Conservation (phyloP, 2,113 vertebrate species). For the Podiceps cristatus region DNA sequence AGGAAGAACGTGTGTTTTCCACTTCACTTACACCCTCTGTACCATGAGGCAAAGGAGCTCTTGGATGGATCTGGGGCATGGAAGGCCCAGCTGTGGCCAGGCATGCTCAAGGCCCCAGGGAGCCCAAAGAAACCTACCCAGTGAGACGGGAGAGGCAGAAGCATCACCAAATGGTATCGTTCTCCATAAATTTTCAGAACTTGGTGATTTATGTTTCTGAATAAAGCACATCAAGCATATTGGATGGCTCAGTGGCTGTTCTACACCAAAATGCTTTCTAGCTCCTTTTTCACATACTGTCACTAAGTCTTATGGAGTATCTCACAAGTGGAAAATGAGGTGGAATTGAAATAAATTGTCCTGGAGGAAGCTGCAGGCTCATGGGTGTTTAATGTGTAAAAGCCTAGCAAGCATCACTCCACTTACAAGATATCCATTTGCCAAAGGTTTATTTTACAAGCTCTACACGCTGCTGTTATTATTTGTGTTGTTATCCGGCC, state of each 20-base stretch:
- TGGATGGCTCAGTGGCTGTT: not conserved
- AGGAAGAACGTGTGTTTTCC: not conserved
- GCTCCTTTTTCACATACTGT: slow-evolving; percentile 10
- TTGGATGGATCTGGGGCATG: not conserved
- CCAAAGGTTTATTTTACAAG: not conserved
- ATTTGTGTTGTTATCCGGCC: not conserved
- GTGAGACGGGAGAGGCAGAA: not conserved
- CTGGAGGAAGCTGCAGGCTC: slow-evolving; percentile 25
- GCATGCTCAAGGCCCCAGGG: not conserved
- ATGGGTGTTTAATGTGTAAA: not conserved
- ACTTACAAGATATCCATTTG: not conserved
- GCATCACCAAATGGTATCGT: not conserved
- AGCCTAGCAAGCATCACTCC: not conserved
- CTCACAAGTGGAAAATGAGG: slow-evolving; percentile 28
- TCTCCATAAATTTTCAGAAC: not conserved
- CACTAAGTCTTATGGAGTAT: not conserved
- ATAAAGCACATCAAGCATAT: not conserved
- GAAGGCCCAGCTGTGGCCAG: not conserved
- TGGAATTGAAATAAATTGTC: slow-evolving; percentile 48
- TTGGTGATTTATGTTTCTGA: not conserved
- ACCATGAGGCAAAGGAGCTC: not conserved
- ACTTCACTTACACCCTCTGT: not conserved
- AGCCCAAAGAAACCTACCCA: not conserved
- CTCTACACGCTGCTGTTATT: not conserved
- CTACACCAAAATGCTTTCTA: not conserved